These are phyloP conservation scores for Anabacerthia variegaticeps DNA, from an alignment of 2,797 vertebrate species.

Conservation along the genomic window DNA sequence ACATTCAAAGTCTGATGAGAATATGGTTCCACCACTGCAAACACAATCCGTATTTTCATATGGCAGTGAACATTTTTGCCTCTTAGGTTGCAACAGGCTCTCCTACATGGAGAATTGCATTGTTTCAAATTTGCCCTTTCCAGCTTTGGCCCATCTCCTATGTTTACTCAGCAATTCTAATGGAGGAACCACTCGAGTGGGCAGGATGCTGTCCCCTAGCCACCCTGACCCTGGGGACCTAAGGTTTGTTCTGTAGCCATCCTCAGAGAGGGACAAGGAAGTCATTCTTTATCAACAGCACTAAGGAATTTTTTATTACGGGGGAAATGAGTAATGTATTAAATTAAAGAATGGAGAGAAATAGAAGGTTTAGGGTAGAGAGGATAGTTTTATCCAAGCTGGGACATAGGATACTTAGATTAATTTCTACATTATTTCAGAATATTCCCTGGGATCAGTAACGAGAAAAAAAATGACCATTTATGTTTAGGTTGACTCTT, in stretches of 20 bases:
- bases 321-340: constrained; percentile 45
- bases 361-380: not conserved
- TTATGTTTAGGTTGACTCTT: constrained; percentile 42
- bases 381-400: not conserved
- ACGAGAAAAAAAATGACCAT: constrained; percentile 26
- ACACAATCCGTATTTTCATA: not conserved
- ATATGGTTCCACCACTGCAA: not conserved
- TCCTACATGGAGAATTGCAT: not conserved
- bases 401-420: not conserved
- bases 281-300: not conserved
- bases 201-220: not conserved
- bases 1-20: not conserved
- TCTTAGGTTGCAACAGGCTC: not conserved
- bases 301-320: constrained; percentile 8
- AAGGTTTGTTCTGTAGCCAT: not conserved
- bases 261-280: not conserved
- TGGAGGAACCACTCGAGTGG: not conserved
- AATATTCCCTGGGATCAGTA: constrained; percentile 23
- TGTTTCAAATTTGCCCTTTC: not conserved
- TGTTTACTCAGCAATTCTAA: not conserved
- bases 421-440: constrained; percentile 37
- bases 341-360: constrained; percentile 6
- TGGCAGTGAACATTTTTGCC: not conserved
- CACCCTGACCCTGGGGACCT: not conserved
- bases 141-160: not conserved